A percentile compares a stretch with the other conserved stretches of the same genome.
phyloP scores from a whole-genome alignment of 2,113 vertebrate genomes.

The Hystrix cristata region DNA sequence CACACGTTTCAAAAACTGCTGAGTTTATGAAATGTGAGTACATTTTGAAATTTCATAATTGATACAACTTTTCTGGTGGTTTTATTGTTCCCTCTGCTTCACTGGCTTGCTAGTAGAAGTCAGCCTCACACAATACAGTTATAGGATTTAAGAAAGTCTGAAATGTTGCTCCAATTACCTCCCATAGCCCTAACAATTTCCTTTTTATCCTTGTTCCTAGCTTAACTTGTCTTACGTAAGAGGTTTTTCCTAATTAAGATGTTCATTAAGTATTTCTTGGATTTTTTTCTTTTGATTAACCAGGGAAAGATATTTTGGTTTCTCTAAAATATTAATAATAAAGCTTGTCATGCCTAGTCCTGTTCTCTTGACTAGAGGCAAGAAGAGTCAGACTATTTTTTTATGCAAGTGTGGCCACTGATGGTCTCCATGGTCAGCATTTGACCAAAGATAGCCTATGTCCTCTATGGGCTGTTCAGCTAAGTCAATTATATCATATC shows the following conservation, averaged over 20 bases:
- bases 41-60: slow-evolving; percentile 78
- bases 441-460: neutral
- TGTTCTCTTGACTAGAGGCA: neutral
- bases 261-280: neutral
- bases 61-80: slow-evolving; percentile 67
- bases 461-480: neutral
- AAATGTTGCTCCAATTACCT: neutral
- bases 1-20: slow-evolving; percentile 75
- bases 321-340: neutral
- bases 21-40: slow-evolving; percentile 72
- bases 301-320: neutral
- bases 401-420: neutral
- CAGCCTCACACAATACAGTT: neutral
- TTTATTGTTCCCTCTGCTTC: slow-evolving; percentile 61
- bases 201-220: neutral
- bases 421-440: neutral
- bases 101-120: neutral
- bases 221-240: neutral
- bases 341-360: neutral
- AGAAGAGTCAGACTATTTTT: neutral
- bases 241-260: neutral
- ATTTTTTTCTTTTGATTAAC: slow-evolving; percentile 33
- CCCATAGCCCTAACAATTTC: neutral
- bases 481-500: neutral
- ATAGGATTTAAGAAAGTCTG: neutral